A percentile compares a stretch with the other conserved stretches of the same genome.
These are phyloP conservation scores for Etheostoma perlongum DNA, from an alignment of 2,797 vertebrate species.

Conservation along the genomic window DNA sequence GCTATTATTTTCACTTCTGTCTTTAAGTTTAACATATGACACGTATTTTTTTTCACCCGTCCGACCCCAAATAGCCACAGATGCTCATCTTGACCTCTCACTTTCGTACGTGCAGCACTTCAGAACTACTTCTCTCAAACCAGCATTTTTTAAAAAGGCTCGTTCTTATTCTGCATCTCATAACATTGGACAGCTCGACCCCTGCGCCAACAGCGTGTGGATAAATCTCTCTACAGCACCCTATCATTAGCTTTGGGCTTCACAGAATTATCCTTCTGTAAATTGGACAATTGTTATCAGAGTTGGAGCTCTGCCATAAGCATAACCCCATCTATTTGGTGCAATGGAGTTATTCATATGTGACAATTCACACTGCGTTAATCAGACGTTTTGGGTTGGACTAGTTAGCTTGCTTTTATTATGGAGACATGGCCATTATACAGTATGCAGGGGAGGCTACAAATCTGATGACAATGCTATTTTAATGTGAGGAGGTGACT, in stretches of 20 bases:
- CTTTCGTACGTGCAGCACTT: slow-evolving; percentile 31
- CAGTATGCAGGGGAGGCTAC: slow-evolving; percentile 3
- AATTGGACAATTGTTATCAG: slow-evolving; percentile 46
- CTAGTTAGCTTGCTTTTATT: slow-evolving; percentile 40
- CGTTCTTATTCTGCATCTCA: slow-evolving; percentile 59
- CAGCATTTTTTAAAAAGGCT: slow-evolving; percentile 45
- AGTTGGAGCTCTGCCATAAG: slow-evolving; percentile 30
- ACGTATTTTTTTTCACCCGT: slow-evolving; percentile 59
- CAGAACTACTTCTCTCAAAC: slow-evolving; percentile 45
- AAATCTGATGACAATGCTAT: slow-evolving; percentile 24
- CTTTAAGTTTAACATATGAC: slow-evolving; percentile 41
- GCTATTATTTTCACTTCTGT: slow-evolving; percentile 29
- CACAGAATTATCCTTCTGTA: slow-evolving; percentile 35
- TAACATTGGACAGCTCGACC: slow-evolving; percentile 52
- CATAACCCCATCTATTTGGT: slow-evolving; percentile 27
- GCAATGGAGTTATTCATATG: slow-evolving; percentile 36
- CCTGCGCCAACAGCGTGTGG: slow-evolving; percentile 31
- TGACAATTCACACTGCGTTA: slow-evolving; percentile 45
- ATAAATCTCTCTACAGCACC: slow-evolving; percentile 47
- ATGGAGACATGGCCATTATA: slow-evolving; percentile 15
- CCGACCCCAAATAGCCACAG: slow-evolving; percentile 31
- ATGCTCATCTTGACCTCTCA: slow-evolving; percentile 45
- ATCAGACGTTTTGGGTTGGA: slow-evolving; percentile 34
- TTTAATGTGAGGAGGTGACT: slow-evolving; percentile 33
- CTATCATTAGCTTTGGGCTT: slow-evolving; percentile 48